Base-by-base conservation (phyloP, 1,140 invertebrate species). In the Drosophila arizonae region DNA sequence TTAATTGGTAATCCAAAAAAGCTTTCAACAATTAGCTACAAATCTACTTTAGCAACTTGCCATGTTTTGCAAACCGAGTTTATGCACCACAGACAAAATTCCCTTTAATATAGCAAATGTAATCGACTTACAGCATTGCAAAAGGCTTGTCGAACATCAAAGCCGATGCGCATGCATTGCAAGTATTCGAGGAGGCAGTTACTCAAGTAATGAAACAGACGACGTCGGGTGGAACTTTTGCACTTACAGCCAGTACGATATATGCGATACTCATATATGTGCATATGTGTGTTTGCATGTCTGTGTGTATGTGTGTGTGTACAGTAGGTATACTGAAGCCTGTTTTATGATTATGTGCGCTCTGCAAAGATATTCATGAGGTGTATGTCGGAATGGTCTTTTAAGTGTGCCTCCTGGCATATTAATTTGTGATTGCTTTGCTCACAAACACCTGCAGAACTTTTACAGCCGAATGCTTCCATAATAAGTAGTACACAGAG, bases 391-490 rank as follows among this genome's bases (percentile, higher is more conserved):
- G 48, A 36, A 54, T 46, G 50, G 48, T 28, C 46, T 46, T 58
- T 66, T 65, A 51, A 68, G 65, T 60, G 46, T 24, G 58, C 57
- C 58, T 50, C 21, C 60, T 50, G 51, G 60, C 67, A 64, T 64
- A 70, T 70, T 56, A 72, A 72, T 68, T 65, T 71, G 61, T 46
- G 48, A 71, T 65, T 71, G 43, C 68, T 54, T 52, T 43, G 33
- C 61, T 36, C 10, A 43, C 33, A 71, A 62, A 57, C 60, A 65
- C 62, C 57, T 68, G 70, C 56, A 61, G 28, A 73, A 62, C 51
- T 62, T 72, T 72, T 72, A 66, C 63, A 66, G 28, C 36, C 48
- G 54, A 72, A 51, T 65, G 68, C 61, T 36, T 58, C 48, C 54
- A 67, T 56, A 72, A 66, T 56, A 65, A 56, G 54, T 45, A 65